A percentile compares a stretch with the other conserved stretches of the same genome.
phyloP scores from a whole-genome alignment of 2,113 vertebrate genomes.

The Lates calcarifer region DNA sequence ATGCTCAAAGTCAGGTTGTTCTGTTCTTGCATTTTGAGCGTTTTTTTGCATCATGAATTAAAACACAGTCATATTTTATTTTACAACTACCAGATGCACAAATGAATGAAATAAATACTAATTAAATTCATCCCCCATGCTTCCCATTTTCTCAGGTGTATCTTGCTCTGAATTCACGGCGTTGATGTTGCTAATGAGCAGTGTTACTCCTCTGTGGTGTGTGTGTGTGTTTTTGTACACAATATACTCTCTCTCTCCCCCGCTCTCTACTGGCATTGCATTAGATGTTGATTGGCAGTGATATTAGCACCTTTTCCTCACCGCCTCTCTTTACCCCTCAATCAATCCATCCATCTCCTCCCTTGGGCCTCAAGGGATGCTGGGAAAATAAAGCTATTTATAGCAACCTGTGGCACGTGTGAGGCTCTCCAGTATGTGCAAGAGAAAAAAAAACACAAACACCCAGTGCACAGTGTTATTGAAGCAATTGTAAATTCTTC shows the following conservation, averaged over 20 bases:
- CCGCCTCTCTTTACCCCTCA: slow-evolving; percentile 41
- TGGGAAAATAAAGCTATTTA: slow-evolving; percentile 69
- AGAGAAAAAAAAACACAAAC: background rate
- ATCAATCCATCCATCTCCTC: slow-evolving; percentile 63
- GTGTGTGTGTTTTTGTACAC: background rate
- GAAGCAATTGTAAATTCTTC: background rate
- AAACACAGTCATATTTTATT: background rate
- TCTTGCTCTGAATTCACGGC: background rate
- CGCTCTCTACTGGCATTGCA: background rate
- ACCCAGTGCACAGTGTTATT: background rate
- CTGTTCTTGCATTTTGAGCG: background rate
- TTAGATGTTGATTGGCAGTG: slow-evolving; percentile 69
- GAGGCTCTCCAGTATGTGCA: slow-evolving; percentile 1
- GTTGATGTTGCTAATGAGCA: slow-evolving; percentile 31
- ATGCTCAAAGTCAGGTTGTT: background rate
- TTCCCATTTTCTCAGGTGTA: slow-evolving; percentile 4
- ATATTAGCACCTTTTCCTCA: slow-evolving; percentile 68
- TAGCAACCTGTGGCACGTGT: slow-evolving; percentile 36
- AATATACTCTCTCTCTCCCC: background rate
- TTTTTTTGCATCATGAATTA: background rate
- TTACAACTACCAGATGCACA: background rate
- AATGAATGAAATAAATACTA: too few relatives aligned
- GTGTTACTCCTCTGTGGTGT: background rate
- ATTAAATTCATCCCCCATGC: background rate
- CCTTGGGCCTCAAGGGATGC: slow-evolving; percentile 43